phyloP scores from a whole-genome alignment of 2,888 invertebrate genomes.

The Holacanthella duospinosa region DNA sequence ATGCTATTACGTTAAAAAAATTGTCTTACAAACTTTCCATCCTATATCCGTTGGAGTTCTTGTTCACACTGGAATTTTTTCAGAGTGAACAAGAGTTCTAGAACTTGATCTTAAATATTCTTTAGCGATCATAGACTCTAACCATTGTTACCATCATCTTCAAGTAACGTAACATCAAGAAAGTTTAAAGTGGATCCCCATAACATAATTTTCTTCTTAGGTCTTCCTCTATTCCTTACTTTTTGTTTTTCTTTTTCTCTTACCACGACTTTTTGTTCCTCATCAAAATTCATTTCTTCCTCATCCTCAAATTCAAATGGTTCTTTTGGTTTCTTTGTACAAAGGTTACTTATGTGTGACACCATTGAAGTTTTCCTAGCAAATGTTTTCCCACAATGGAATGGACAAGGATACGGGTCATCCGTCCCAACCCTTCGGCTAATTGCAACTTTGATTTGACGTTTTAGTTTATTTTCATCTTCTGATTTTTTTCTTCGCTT shows the following conservation, averaged over 20 bases:
- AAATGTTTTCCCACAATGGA: background rate
- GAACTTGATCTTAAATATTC: too few species aligned
- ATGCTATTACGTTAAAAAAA: too few species aligned
- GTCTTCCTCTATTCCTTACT: background rate
- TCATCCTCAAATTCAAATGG: background rate
- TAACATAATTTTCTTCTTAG: too few species aligned
- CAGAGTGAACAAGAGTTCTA: too few species aligned
- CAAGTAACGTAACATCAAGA: background rate
- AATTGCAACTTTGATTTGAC: background rate
- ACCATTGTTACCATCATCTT: background rate
- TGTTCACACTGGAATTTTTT: too few species aligned
- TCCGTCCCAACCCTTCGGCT: background rate
- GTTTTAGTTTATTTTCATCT: background rate
- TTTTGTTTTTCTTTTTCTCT: too few species aligned
- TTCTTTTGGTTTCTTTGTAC: background rate
- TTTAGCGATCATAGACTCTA: too few species aligned
- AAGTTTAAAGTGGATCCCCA: too few species aligned
- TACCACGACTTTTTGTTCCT: background rate
- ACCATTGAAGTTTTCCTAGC: background rate
- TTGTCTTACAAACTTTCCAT: too few species aligned
- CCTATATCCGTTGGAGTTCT: too few species aligned
- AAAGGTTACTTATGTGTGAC: background rate
- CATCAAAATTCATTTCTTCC: background rate
- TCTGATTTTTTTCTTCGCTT: background rate
- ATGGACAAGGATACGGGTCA: background rate